Evolutionary conservation across 2,797 vertebrate genomes (phyloP).

Genomic region (Micropoecilia bifurca): DNA sequence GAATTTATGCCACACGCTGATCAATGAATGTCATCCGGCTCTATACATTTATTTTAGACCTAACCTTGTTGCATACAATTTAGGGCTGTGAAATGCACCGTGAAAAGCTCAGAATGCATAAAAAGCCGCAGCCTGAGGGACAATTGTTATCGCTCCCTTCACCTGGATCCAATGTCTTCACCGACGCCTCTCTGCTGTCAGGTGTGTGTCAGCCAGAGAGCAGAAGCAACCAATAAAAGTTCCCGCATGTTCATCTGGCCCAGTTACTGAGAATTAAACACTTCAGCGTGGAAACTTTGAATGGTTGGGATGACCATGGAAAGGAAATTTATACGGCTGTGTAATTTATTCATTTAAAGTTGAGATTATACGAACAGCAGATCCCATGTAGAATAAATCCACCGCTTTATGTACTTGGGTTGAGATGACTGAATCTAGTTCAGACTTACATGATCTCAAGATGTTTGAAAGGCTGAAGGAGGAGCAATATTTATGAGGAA

Average conservation of each 20-base stretch:
- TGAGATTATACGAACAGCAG: not conserved
- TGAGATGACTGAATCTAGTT: not conserved
- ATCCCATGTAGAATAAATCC: not conserved
- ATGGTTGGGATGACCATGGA: slow-evolving; percentile 1
- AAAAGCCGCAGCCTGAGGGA: not conserved
- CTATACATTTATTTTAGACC: slow-evolving; percentile 4
- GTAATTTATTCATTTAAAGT: not conserved
- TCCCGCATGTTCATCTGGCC: not conserved
- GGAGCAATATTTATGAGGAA: not conserved
- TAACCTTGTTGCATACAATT: not conserved
- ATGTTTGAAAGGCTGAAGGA: not conserved
- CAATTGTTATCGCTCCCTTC: slow-evolving; percentile 1
- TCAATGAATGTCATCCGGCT: not conserved
- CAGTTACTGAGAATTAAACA: not conserved
- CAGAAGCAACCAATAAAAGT: not conserved
- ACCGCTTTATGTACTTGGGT: not conserved
- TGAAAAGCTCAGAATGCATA: slow-evolving; percentile 2
- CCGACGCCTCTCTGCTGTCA: not conserved
- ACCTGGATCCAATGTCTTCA: slow-evolving; percentile 5
- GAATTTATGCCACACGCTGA: not conserved
- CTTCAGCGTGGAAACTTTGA: not conserved
- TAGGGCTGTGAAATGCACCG: not conserved
- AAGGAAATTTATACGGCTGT: not conserved
- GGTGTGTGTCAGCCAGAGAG: not conserved
- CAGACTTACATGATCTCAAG: not conserved